Evolutionary conservation across 2,113 vertebrate genomes (phyloP), one percentile per base, ranked within the genome.

Genomic region (Leptobrachium leishanense): DNA sequence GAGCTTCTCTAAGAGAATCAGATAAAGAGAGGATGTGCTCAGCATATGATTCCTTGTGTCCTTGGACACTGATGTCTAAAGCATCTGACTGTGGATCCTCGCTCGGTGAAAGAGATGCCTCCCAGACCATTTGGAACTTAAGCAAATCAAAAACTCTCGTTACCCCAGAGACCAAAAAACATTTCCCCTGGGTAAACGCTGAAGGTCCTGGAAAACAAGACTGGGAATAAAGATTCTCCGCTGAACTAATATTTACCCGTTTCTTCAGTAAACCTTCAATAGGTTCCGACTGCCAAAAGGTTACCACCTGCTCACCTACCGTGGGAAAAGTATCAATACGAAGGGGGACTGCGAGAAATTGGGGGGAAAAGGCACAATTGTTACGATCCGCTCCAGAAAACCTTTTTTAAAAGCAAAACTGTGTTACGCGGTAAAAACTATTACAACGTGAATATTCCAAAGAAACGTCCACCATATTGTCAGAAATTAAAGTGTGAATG

Each of bases 181-280:
- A 81, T 81, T 81, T 81, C 46, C 40, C 64, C 54, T 81, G 71
- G 57, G 63, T 74, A 73, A 79, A 79, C 68, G 46, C 43, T 59
- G 70, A 6, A 2, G 53, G 65, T 64, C 74, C 74, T 50, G 68
- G n/a, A 53, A 74, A 81, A 74, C 68, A 63, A 68, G 71, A 54
- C 64, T 41, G n/a, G 13, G 9, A 59, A 70, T 20, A 43, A 75
- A 83, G 76, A 44, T 59, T 59, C 75, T 55, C 2, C 0, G 74
- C 80, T 81, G 69, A 84, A 77, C 66, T 73, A 83, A 1, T 85
- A 84, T 88, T 90, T 87, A 80, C 83, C 11, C 86, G 88, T 88
- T 80, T 83, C 84, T 85, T 76, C 3, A 2, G 85, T 87, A 87
- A 82, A 83, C 75, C 75, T 82, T 84, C 75, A 0, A 12, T 82